Percentiles rank a stretch among this genome's conserved stretches.
Conservation (phyloP, 2,797 vertebrate genomes). For the Megalops cyprinoides region DNA sequence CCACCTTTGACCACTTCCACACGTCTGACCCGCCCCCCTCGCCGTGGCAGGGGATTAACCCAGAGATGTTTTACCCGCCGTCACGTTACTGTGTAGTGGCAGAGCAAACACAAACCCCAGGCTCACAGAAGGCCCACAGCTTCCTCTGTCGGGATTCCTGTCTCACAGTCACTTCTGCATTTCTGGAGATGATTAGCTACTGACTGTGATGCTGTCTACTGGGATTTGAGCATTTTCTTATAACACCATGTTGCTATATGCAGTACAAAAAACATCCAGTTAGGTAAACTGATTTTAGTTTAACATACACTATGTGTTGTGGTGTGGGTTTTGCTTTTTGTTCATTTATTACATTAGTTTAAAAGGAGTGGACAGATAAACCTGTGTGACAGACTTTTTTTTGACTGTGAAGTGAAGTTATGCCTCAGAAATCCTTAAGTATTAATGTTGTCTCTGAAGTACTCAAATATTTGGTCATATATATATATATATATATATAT, state of each 20-base stretch:
- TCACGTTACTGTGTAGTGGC: conserved; percentile 47
- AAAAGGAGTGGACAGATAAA: no score
- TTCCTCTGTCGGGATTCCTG: neutral
- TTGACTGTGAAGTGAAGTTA: no score
- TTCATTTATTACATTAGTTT: no score
- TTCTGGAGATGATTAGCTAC: neutral
- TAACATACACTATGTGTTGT: neutral
- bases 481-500: no score
- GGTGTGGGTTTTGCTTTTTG: neutral
- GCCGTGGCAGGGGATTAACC: neutral
- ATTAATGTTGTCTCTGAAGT: no score
- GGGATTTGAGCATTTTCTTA: no score
- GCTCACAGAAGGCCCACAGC: conserved; percentile 41
- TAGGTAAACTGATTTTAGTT: neutral
- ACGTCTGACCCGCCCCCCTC: neutral
- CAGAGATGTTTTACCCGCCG: conserved; percentile 17
- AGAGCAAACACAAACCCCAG: conserved; percentile 49
- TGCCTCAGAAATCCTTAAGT: no score
- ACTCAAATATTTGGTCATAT: no score
- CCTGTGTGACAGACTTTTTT: no score
- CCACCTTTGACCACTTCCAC: neutral
- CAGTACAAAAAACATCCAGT: neutral
- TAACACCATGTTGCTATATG: neutral
- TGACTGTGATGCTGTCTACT: no score
- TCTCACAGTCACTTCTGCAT: neutral